Evolutionary conservation across 37 sponge, comb jelly and placozoan species (phyloP), one percentile per base, ranked within the genome.

Genomic region (Bolinopsis microptera): DNA sequence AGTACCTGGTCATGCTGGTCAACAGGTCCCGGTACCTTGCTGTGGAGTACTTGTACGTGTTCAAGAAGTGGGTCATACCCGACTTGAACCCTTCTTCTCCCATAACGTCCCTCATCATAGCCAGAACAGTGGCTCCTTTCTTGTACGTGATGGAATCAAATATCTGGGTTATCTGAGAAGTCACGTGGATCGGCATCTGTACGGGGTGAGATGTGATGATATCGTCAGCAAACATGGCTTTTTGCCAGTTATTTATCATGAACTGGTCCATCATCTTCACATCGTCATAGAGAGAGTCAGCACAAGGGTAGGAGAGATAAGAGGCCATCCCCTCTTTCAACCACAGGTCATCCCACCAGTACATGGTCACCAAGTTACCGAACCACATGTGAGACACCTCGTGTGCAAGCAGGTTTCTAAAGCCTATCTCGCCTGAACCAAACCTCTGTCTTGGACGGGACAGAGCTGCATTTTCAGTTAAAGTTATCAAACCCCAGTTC

Each of bases 31-130:
- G 0, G 48, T 86, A 86, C 5, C n/a, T 18, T 22, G 90, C 90
- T 24, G 61, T 86, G 0, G 61, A 41, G 61, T 41, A 86, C 61
- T 86, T 28, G 61, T 86, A 86, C 21, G 61, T 86, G 5, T 86
- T 39, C 40, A 86, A 38, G 90, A 86, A 86, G 1, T 39, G 3
- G 2, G 32, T 86, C 35, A 86, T 39, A 9, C 90, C 90, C 0
- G 41, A 30, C 3, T 40, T 38, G 90, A 86, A 86, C 3, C 0
- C 95, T 93, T 96, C 94, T 67, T 97, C 96, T 48, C 99, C 99
- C 0, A 98, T 95, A 94, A 95, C 96, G 92, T 94, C 93, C 48
- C 97, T 95, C 39, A 98, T 69, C 98, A 98, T 98, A 0, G 96
- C 69, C 48, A 98, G 95, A 94, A 98, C 88, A 38, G 96, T 95